Conservation (phyloP, 1,140 invertebrate genomes). For the Papilio glaucus region DNA sequence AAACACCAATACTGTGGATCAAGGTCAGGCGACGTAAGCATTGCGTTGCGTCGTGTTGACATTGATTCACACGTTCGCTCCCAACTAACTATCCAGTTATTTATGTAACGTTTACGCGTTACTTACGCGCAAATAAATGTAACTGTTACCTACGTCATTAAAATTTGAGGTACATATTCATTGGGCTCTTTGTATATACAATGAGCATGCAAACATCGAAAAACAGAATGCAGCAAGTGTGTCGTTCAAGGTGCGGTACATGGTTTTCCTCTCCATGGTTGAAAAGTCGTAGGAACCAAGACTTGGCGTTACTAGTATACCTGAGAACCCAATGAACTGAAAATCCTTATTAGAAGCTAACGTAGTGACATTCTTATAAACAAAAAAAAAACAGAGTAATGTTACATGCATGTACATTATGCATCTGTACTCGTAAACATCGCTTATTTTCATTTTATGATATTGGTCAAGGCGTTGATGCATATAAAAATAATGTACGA, state of each 20-base stretch:
- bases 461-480: slow-evolving; percentile 23
- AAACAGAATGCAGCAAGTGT: no score
- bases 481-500: slow-evolving; percentile 18
- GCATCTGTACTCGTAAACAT: no score
- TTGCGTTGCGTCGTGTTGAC: neutral
- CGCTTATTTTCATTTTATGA: slow-evolving; percentile 13
- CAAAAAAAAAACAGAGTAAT: no score
- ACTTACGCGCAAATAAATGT: neutral
- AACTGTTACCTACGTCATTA: slow-evolving; percentile 3
- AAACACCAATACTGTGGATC: slow-evolving; percentile 1
- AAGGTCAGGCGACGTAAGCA: neutral
- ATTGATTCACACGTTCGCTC: slow-evolving; percentile 13
- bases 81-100: slow-evolving; percentile 7
- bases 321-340: no score
- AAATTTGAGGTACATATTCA: neutral
- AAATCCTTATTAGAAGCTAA: no score
- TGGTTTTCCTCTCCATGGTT: no score
- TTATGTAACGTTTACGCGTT: slow-evolving; percentile 12
- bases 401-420: neutral
- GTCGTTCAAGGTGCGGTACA: no score
- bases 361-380: no score
- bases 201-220: no score
- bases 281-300: no score
- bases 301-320: no score
- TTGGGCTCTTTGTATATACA: neutral